Evolutionary conservation across 2,113 vertebrate genomes (phyloP).

Genomic region (Myrmophylax atrothorax): DNA sequence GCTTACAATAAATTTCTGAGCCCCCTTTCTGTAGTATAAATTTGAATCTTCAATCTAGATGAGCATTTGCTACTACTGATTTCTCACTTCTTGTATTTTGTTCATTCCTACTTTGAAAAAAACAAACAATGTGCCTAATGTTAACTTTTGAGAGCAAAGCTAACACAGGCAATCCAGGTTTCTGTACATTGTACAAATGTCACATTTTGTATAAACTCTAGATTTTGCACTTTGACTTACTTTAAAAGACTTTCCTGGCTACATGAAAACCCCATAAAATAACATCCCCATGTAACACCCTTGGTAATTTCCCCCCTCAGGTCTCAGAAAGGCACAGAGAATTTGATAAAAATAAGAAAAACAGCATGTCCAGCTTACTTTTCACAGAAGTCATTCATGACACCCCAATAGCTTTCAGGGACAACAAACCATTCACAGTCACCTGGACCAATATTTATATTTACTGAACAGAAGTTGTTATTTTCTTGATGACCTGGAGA

Average conservation of each 20-base stretch:
- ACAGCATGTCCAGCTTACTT: constrained; percentile 76
- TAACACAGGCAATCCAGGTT: neutral
- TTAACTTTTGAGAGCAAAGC: neutral
- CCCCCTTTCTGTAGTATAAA: neutral
- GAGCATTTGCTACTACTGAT: neutral
- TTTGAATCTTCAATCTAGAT: neutral
- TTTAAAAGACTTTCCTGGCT: neutral
- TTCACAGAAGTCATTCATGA: constrained; percentile 98
- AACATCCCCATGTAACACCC: neutral
- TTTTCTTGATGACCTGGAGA: constrained; percentile 96
- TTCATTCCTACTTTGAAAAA: neutral
- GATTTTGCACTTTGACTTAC: neutral
- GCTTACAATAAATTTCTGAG: neutral
- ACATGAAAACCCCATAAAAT: neutral
- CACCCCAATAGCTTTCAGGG: constrained; percentile 94
- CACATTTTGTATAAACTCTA: neutral
- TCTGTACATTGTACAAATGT: neutral
- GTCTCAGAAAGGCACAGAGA: neutral
- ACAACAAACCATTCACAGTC: constrained; percentile 99
- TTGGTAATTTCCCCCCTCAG: neutral
- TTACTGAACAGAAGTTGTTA: constrained; percentile 98
- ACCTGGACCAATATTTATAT: constrained; percentile 98
- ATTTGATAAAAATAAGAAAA: neutral
- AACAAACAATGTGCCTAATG: neutral
- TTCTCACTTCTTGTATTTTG: neutral